Percentiles rank a stretch among this genome's conserved stretches.
Conservation (phyloP, 1,140 invertebrate species). For the Hirudo medicinalis region DNA sequence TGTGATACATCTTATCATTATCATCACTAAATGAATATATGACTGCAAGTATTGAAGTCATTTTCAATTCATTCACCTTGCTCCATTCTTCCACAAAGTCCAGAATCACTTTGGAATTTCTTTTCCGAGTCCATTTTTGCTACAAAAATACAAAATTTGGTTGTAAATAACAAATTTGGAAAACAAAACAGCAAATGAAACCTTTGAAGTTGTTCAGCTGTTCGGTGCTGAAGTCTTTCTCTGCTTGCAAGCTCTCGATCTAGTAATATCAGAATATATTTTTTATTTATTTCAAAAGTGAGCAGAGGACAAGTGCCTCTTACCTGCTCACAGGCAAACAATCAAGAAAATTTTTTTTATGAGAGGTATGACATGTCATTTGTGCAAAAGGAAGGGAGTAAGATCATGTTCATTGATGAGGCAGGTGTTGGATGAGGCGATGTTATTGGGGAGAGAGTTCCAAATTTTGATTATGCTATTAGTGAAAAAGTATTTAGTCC, state of each 20-base stretch:
- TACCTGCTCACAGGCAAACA: too few species aligned
- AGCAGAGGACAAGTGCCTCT: too few species aligned
- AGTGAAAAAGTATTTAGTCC: too few species aligned
- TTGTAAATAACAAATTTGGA: conserved; percentile 9
- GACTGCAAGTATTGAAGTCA: not conserved
- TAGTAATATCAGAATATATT: not conserved
- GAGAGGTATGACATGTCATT: too few species aligned
- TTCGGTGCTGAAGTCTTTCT: conserved; percentile 21
- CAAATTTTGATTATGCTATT: too few species aligned
- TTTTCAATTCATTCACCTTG: not conserved
- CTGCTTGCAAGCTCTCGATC: conserved; percentile 21
- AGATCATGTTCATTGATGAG: too few species aligned
- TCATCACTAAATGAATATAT: not conserved
- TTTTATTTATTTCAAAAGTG: too few species aligned
- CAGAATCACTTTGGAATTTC: not conserved
- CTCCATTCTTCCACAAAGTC: too few species aligned
- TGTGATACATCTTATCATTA: not conserved
- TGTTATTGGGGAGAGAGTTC: too few species aligned
- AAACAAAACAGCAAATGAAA: conserved; percentile 14
- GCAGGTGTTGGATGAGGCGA: too few species aligned
- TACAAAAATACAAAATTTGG: conserved; percentile 11
- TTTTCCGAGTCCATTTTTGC: conserved; percentile 28
- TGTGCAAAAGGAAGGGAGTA: too few species aligned
- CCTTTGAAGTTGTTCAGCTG: conserved; percentile 23
- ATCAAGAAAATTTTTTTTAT: too few species aligned